Conservation (phyloP, 1,140 invertebrate species). For the Oedothorax gibbosus region DNA sequence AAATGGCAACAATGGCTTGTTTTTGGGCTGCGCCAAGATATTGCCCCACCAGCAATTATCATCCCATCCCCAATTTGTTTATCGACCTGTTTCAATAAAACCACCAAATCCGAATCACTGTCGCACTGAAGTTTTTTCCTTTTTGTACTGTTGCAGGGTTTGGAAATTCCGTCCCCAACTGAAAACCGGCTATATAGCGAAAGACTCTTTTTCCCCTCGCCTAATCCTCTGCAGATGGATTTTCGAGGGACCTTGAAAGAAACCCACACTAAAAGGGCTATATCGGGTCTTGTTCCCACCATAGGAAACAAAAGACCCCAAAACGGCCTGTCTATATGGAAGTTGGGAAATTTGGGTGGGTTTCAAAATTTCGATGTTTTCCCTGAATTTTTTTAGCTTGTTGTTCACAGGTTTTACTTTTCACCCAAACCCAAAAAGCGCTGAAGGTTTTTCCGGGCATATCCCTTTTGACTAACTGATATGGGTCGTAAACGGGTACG, state of each 20-base stretch:
- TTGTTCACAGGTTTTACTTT: no score
- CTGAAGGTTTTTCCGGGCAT: constrained; percentile 48
- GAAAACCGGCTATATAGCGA: constrained; percentile 70
- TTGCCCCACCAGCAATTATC: constrained; percentile 5
- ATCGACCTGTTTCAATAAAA: constrained; percentile 60
- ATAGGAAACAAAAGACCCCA: constrained; percentile 68
- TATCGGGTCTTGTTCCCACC: constrained; percentile 69
- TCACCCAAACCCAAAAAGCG: constrained; percentile 58
- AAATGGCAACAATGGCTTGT: constrained; percentile 35
- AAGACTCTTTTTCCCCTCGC: constrained; percentile 69
- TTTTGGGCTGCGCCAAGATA: constrained; percentile 37
- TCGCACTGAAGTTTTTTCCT: no score
- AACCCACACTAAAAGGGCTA: constrained; percentile 68
- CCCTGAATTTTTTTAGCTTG: no score
- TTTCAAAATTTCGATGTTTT: constrained; percentile 35
- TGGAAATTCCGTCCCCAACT: neutral
- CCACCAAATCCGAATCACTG: constrained; percentile 69
- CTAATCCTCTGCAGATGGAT: constrained; percentile 65
- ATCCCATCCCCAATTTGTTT: constrained; percentile 22
- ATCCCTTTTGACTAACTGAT: constrained; percentile 33
- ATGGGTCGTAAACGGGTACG: constrained; percentile 15
- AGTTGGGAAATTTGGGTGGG: neutral
- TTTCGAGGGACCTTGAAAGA: constrained; percentile 39
- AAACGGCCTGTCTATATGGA: constrained; percentile 57
- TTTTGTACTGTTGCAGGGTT: constrained; percentile 18